phyloP scores from a whole-genome alignment of 2,797 vertebrate species.

The Numenius phaeopus region DNA sequence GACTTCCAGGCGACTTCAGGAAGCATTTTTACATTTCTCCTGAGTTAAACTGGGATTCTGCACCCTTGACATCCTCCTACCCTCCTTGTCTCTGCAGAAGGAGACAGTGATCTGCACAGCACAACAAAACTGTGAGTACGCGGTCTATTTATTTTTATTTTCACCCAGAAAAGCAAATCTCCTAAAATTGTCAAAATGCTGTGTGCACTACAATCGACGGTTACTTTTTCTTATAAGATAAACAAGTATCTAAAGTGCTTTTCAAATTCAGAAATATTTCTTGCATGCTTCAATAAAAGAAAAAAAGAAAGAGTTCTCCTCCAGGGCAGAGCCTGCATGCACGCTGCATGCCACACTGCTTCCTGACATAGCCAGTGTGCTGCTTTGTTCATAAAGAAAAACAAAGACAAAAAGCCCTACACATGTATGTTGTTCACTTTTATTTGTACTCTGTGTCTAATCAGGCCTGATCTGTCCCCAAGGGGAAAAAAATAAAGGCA shows the following conservation, averaged over 20 bases:
- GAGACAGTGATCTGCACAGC: conserved; percentile 18
- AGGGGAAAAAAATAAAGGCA: conserved; percentile 75
- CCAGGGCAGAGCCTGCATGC: conserved; percentile 62
- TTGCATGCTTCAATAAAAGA: conserved; percentile 10
- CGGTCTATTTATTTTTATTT: conserved; percentile 47
- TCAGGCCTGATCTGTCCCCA: conserved; percentile 75
- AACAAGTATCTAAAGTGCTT: neutral
- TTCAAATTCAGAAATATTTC: conserved; percentile 33
- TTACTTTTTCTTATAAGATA: neutral
- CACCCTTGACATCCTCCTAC: conserved; percentile 52
- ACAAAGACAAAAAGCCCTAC: conserved; percentile 66
- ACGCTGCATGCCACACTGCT: conserved; percentile 60
- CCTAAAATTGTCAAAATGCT: conserved; percentile 17
- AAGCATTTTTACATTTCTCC: conserved; percentile 50
- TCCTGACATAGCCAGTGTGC: conserved; percentile 57
- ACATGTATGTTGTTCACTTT: conserved; percentile 69
- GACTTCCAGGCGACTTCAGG: conserved; percentile 68
- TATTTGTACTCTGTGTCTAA: conserved; percentile 66
- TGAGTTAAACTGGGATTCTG: conserved; percentile 62
- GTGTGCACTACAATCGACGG: rapidly evolving
- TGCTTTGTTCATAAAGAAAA: conserved; percentile 82
- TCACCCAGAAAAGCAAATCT: neutral
- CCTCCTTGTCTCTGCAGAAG: neutral
- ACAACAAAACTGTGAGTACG: conserved; percentile 72
- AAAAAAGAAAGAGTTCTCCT: conserved; percentile 38